Evolutionary conservation across 2,888 invertebrate species (phyloP), one percentile per base, ranked within the genome.

Genomic region (Deilephila porcellus): DNA sequence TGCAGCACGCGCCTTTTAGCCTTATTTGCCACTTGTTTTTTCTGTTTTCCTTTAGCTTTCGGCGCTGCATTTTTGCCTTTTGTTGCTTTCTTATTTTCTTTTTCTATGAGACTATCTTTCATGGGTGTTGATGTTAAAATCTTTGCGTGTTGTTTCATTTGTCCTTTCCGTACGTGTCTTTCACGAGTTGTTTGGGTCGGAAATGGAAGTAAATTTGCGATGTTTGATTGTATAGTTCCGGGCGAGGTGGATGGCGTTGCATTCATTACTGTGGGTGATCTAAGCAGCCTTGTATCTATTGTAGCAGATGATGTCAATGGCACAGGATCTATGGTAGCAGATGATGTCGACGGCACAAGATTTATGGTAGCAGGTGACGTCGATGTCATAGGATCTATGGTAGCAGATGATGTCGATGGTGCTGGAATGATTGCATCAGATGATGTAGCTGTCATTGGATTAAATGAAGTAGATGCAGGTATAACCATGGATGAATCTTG

Each of bases 121-220:
- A 76, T 70, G 63, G 76, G 77, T 72, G 74, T 77, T 76, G 75
- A 76, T 73, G 74, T 76, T 71, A 77, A 63, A 76, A 75, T 76
- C 71, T 74, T 77, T 74, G 77, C 77, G 60, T 77, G 76, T 76
- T 76, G 75, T 75, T 77, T 76, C 71, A 17, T 71, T 75, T 63
- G 73, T 71, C 73, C 74, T 73, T 71, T 74, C 67, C 75, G 74
- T 71, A 72, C 60, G 72, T 70, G 73, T 73, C 74, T 77, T 64
- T 76, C 70, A 75, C 73, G 70, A 76, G 71, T 75, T 32, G 74
- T 75, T 75, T 74, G 72, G 70, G 73, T 20, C 67, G 77, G 74
- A 73, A 75, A 77, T 77, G 73, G 75, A 77, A 77, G 77, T 72
- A 77, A 73, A 74, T 77, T 72, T 77, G 63, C 72, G 72, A 77